phyloP scores from a whole-genome alignment of 2,797 vertebrate genomes.

The Alcedo quadribrachys region DNA sequence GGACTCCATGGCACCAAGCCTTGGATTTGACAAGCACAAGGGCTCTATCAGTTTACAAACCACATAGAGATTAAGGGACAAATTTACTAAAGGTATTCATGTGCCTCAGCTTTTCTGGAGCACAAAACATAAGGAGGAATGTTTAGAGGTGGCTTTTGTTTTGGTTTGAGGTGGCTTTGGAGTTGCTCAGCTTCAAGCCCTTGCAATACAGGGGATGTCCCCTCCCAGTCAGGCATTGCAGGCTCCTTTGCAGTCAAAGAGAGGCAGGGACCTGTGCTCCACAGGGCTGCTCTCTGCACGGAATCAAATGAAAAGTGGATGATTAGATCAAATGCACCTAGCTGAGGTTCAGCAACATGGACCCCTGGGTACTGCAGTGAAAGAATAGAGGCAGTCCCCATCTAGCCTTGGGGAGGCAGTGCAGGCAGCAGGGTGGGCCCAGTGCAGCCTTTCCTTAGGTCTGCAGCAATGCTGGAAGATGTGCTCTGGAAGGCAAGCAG shows the following conservation, averaged over 20 bases:
- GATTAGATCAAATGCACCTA: not conserved
- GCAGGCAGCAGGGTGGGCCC: fast-evolving
- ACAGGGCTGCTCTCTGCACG: not conserved
- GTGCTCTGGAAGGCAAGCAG: not conserved
- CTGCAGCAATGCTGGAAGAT: not conserved
- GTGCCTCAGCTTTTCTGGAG: not conserved
- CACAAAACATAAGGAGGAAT: fast-evolving
- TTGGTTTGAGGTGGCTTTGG: not conserved
- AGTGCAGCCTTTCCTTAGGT: not conserved
- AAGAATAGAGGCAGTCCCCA: not conserved
- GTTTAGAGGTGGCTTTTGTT: not conserved
- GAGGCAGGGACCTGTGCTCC: not conserved
- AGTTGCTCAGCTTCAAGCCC: not conserved
- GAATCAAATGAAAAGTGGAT: not conserved
- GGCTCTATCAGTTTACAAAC: not conserved
- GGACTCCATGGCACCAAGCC: not conserved
- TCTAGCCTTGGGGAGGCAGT: not conserved
- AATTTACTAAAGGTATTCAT: not conserved
- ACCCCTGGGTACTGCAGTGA: not conserved
- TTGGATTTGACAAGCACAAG: fast-evolving
- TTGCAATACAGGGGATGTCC: fast-evolving
- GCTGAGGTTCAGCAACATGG: not conserved
- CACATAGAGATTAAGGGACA: not conserved
- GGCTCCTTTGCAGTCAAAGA: not conserved
- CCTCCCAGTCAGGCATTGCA: fast-evolving